Conservation (phyloP, 2,113 vertebrate species). For the Barnardius zonarius region DNA sequence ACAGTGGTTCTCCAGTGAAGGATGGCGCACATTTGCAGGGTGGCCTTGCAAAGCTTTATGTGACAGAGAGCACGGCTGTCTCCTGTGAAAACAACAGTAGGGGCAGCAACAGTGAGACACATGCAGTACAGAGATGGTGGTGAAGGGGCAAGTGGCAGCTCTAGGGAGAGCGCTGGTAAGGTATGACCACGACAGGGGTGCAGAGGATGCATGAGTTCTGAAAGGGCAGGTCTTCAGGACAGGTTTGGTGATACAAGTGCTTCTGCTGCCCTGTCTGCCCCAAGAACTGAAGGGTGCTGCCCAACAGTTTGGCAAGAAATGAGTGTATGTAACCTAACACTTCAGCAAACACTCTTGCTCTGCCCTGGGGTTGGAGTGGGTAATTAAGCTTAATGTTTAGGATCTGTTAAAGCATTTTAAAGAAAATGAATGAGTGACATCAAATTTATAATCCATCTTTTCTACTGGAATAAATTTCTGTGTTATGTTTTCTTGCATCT, state of each 20-base stretch:
- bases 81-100: neutral
- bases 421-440: neutral
- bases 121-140: neutral
- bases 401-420: neutral
- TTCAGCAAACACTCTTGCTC: neutral
- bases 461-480: neutral
- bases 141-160: neutral
- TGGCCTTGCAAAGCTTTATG: neutral
- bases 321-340: neutral
- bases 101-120: neutral
- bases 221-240: neutral
- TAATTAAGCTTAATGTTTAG: neutral
- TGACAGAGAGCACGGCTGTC: neutral
- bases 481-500: neutral
- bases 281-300: neutral
- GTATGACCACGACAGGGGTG: fast-evolving
- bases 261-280: neutral
- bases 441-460: neutral
- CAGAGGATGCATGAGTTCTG: neutral
- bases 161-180: neutral
- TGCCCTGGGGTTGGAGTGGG: neutral
- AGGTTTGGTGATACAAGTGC: neutral
- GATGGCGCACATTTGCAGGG: fast-evolving
- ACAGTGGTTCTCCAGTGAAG: neutral
- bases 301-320: neutral